A percentile compares a stretch with the other conserved stretches of the same genome.
Evolutionary conservation across 2,113 vertebrate species (phyloP).

Genomic region (Anarhynchus alexandrinus): DNA sequence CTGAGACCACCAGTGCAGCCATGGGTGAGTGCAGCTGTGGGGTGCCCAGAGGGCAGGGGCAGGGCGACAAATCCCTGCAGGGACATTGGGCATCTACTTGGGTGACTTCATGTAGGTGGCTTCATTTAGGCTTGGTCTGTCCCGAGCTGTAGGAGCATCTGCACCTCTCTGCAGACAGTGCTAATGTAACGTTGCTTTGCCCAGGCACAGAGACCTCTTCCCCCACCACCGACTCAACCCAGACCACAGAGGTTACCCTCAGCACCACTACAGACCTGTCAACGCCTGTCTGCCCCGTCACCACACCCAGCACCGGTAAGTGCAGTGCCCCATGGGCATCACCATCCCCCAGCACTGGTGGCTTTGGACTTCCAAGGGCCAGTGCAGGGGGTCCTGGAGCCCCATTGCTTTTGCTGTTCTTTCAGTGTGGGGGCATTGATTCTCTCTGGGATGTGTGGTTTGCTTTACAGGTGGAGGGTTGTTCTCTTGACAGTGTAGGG

Average conservation of each 20-base stretch:
- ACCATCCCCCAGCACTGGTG: not conserved
- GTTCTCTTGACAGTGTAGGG: not conserved
- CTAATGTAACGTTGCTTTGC: not conserved
- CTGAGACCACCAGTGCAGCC: not conserved
- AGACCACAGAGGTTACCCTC: not conserved
- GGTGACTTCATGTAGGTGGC: not conserved
- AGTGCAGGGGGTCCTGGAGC: not conserved
- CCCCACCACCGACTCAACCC: not conserved
- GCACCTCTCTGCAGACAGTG: not conserved
- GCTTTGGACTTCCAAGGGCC: not conserved
- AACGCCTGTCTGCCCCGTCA: not conserved
- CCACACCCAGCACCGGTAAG: not conserved
- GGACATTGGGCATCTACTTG: not conserved
- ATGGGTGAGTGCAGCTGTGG: rapidly evolving
- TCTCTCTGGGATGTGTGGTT: not conserved
- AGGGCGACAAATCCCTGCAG: not conserved
- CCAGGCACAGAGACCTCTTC: not conserved
- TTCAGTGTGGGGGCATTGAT: rapidly evolving
- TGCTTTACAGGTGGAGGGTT: not conserved
- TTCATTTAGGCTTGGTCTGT: not conserved
- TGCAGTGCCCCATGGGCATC: not conserved
- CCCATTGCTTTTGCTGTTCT: not conserved
- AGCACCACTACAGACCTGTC: not conserved
- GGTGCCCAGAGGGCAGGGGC: no score
- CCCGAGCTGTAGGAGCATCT: not conserved